Evolutionary conservation across 2,888 invertebrate species (phyloP), one percentile per base, ranked within the genome.

Genomic region (Catocala sponsa): DNA sequence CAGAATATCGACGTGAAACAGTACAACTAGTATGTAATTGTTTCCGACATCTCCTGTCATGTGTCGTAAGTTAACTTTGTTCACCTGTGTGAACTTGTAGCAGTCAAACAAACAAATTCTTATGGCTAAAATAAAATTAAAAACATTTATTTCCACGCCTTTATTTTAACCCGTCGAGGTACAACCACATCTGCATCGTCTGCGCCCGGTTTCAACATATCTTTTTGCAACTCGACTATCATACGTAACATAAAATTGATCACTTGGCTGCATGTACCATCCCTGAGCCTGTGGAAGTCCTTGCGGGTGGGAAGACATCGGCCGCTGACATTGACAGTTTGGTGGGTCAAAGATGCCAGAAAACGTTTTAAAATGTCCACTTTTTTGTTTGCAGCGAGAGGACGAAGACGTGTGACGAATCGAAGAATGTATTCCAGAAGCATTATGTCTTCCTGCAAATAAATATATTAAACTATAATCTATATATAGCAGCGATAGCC

Each of bases 361-460:
- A 97, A 85, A 33, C 97, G 94, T 79, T 95, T 96, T 55, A 97
- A 87, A 5, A 97, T 90, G 63, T 96, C 94, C 41, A 95, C 93
- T 77, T 96, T 95, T 65, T 95, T 95, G 63, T 95, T 95, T 38
- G 95, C 94, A 4, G 95, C 93, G 61, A 96, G 90, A 0, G 96
- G 96, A 44, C 96, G 95, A 2, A 97, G 89, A 59, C 97, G 96
- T 6, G 95, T 95, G 38, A 97, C 87, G 81, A 97, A 97, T 67
- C 96, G 95, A 9, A 97, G 87, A 6, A 97, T 82, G 84, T 97
- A 97, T 83, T 97, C 97, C n/a, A 97, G 81, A 0, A 97, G 94
- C 80, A 96, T 96, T 63, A 95, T 94, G 68, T 95, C 95, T 77
- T 95, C 96, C 96, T 97, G 89, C 51, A 92, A 93, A 58, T 49